phyloP scores from a whole-genome alignment of 2,888 invertebrate species.

The Bhutanitis thaidina region DNA sequence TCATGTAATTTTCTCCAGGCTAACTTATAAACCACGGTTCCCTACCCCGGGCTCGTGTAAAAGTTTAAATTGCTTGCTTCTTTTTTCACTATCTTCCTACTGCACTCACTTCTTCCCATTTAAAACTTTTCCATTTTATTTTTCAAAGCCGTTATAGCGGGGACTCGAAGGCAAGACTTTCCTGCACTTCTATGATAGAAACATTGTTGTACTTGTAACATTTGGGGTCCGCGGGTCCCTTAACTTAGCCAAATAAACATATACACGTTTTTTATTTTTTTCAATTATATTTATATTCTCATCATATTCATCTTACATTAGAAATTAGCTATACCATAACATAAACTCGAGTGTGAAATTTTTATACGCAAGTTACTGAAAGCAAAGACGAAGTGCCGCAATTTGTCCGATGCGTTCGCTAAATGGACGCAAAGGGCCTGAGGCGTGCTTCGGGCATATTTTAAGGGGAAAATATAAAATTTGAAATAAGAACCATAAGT shows the following conservation, averaged over 20 bases:
- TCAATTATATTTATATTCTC: no score
- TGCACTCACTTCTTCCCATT: slow-evolving; percentile 74
- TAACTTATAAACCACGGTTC: slow-evolving; percentile 65
- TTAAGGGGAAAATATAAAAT: slow-evolving; percentile 55
- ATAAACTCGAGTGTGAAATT: no score
- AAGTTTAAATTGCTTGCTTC: slow-evolving; percentile 71
- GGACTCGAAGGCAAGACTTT: slow-evolving; percentile 37
- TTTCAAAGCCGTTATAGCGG: slow-evolving; percentile 48
- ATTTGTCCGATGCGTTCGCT: slow-evolving; percentile 37
- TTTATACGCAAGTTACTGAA: slow-evolving; percentile 9
- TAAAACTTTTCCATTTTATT: slow-evolving; percentile 73
- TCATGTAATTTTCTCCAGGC: slow-evolving; percentile 58
- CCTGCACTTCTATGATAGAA: slow-evolving; percentile 34
- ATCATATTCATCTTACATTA: no score
- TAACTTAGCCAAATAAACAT: slow-evolving; percentile 18
- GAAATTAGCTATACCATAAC: no score
- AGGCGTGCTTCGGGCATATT: slow-evolving; percentile 37
- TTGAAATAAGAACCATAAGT: slow-evolving; percentile 62
- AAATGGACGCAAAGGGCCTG: slow-evolving; percentile 45
- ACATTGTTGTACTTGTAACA: slow-evolving; percentile 26
- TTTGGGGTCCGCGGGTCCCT: slow-evolving; percentile 9
- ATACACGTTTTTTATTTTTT: neutral
- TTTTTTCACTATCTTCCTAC: slow-evolving; percentile 73
- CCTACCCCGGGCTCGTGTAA: slow-evolving; percentile 45
- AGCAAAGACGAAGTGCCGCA: slow-evolving; percentile 44